Evolutionary conservation across 2,797 vertebrate genomes (phyloP), one percentile per base, ranked within the genome.

Genomic region (Coregonus suidteri): DNA sequence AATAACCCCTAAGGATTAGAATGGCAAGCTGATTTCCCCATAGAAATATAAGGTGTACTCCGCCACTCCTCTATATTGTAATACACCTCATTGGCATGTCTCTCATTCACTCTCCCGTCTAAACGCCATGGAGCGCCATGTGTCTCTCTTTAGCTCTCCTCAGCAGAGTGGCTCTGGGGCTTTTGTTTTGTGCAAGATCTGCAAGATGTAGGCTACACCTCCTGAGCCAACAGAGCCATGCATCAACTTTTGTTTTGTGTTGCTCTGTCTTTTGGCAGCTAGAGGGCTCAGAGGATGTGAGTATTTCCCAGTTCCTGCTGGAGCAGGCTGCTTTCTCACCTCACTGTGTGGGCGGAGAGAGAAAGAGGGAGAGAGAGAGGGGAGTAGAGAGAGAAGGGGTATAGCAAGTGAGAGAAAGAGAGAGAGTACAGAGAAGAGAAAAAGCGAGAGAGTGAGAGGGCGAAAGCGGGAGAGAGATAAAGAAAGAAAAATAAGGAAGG

Each of bases 171-270:
- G 25, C 77, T 70, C 18, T 31, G 54, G 52, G 71, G 73, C 54
- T 76, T 64, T 51, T 37, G 34, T 68, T 69, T 68, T 72, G 71
- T 76, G 84, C 73, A 76, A 75, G 71, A 78, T 75, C 75, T 82
- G 78, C 79, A 77, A 78, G 73, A 78, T 86, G 84, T 6, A 56
- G 16, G 53, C 53, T 66, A 80, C 65, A 85, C 81, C 74, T 80
- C 72, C 52, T 74, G 64, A 68, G 71, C 74, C 53, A 56, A 18
- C 53, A 6, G 53, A 56, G 16, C 53, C 53, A 54, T 53, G 41
- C 51, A 74, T 77, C 4, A 68, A 81, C 72, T 74, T 79, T 82
- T 77, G 78, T 82, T 79, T 72, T 6, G 73, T 47, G 52, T 75
- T 64, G 68, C 51, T 5, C 11, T 54, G 77, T 79, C 9, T 66